phyloP scores from a whole-genome alignment of 2,888 invertebrate genomes.

The Leptothorax acervorum region DNA sequence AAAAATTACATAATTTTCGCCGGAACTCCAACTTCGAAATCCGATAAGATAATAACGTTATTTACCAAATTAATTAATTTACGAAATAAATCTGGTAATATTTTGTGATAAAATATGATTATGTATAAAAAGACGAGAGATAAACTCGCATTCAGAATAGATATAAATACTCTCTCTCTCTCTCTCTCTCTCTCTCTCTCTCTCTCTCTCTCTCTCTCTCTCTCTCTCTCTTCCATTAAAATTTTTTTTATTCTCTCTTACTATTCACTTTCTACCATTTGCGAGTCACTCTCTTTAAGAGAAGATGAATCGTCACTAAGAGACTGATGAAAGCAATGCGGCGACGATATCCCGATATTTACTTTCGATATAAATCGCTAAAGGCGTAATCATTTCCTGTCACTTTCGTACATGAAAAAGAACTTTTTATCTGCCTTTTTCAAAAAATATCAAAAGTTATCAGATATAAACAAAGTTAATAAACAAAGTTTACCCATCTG shows the following conservation, averaged over 20 bases:
- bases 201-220: no score
- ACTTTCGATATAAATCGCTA: constrained; percentile 4
- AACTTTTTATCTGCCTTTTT: neutral
- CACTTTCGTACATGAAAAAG: neutral
- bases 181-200: no score
- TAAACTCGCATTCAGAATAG: neutral
- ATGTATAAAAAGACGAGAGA: neutral
- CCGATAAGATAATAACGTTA: neutral
- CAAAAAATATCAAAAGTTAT: neutral
- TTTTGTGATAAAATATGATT: neutral
- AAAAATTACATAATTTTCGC: neutral
- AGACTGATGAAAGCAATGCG: constrained; percentile 6
- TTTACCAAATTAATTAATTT: neutral
- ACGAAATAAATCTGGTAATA: neutral
- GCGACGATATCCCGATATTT: constrained; percentile 16
- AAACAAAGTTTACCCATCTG: neutral
- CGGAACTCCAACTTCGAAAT: neutral
- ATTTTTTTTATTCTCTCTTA: neutral
- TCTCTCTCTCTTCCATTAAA: neutral
- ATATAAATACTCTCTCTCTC: neutral
- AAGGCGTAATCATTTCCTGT: constrained; percentile 19
- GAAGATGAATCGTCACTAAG: constrained; percentile 31
- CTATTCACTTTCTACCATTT: constrained; percentile 30
- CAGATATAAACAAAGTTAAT: no score
- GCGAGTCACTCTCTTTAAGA: constrained; percentile 31